Conservation (phyloP, 1,140 invertebrate species). For the Bemisia tabaci region DNA sequence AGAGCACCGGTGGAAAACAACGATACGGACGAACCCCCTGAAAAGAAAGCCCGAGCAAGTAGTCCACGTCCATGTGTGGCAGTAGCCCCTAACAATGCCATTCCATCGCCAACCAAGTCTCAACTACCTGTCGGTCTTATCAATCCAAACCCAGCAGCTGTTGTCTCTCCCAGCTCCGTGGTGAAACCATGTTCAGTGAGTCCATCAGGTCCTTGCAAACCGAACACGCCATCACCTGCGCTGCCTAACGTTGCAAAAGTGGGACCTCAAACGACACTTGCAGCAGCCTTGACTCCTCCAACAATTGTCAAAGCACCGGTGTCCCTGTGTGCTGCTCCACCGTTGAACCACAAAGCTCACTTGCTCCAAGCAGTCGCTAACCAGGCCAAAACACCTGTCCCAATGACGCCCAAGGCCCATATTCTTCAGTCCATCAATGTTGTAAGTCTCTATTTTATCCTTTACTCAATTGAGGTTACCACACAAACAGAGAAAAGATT, state of each 20-base stretch:
- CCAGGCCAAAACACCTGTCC: conserved; percentile 24
- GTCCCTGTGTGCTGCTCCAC: conserved; percentile 12
- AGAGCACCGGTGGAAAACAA: not conserved
- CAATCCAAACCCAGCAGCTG: conserved; percentile 12
- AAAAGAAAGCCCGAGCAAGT: conserved; percentile 9
- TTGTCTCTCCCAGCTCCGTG: conserved; percentile 9
- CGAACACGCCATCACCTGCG: conserved; percentile 5
- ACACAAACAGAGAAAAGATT: too few species aligned
- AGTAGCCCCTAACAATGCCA: conserved; percentile 11
- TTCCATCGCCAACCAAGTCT: conserved; percentile 11
- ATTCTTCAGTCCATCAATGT: conserved; percentile 21
- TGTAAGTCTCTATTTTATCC: conserved; percentile 17
- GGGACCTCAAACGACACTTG: not conserved
- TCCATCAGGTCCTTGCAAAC: conserved; percentile 6
- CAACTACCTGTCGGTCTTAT: conserved; percentile 10
- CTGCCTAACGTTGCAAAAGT: not conserved
- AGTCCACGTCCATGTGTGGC: conserved; percentile 10
- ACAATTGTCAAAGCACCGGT: conserved; percentile 4
- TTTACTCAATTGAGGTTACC: too few species aligned
- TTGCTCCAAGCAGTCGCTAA: conserved; percentile 26
- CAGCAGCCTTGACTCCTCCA: conserved; percentile 1
- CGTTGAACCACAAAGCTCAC: conserved; percentile 35
- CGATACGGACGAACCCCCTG: conserved; percentile 12
- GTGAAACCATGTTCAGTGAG: conserved; percentile 11
- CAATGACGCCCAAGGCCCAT: conserved; percentile 22